Base-by-base conservation (phyloP, 2,888 invertebrate genomes). In the Drosophila ustulata region DNA sequence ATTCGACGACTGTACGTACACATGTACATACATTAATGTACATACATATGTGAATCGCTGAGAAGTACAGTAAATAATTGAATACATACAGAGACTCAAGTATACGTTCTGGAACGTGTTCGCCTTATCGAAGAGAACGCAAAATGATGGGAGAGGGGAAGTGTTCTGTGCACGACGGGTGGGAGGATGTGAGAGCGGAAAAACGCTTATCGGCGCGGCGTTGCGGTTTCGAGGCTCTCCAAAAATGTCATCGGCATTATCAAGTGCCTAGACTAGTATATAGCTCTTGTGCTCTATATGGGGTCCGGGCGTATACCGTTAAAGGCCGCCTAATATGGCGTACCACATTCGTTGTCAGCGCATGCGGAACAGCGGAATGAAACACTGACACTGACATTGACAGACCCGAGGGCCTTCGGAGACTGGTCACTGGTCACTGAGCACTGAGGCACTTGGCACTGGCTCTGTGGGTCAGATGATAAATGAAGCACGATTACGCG, bases 401-500 rank as follows among this genome's bases (percentile, higher is more conserved):
- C 32, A 34, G 41, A 66, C 57, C 7, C 7, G 8, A 28, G 34
- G 34, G 34, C 34, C 18, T 18, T 18, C 18, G 18, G 37, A 3
- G 11, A n/a, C 11, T 37, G 37, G 37, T n/a, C 13, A 41, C 13
- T 18, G 18, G 7, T 6, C 39, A 41, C 2, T 37, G 37, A 37
- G 13, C 39, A 39, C 2, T 39, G 39, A 39, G 39, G 39, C 39
- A 39, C n/a, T 37, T 6, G 3, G 34, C 51, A 64, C 58, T 83
- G 70, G 83, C 71, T 83, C 82, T 83, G 47, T 86, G 80, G 82
- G 82, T 83, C 84, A 83, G 51, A 70, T 83, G 77, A 83, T 84
- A 57, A 83, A 80, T 83, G 67, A 79, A 51, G 43, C 75, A 51
- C 71, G 84, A 81, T 82, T 85, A 80, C 66, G 59, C 50, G 46